phyloP scores from a whole-genome alignment of 2,797 vertebrate genomes.

The Anguilla obscura region DNA sequence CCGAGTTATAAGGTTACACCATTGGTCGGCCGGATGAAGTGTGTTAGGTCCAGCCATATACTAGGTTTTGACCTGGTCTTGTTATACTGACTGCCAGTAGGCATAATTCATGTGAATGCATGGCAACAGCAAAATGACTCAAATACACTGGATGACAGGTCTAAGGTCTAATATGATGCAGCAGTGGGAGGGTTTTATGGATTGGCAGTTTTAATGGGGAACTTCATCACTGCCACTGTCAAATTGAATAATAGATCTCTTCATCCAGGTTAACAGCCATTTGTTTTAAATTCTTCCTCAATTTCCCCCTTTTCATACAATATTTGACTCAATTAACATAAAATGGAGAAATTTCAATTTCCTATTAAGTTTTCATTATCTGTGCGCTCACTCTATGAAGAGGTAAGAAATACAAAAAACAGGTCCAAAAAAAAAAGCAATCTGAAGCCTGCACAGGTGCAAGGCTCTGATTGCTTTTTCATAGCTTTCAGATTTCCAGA shows the following conservation, averaged over 20 bases:
- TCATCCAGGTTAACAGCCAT: neutral
- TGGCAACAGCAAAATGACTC: neutral
- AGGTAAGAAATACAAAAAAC: neutral
- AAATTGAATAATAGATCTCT: neutral
- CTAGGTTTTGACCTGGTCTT: constrained; percentile 1
- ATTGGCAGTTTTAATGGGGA: neutral
- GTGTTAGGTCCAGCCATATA: no score
- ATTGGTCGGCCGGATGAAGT: no score
- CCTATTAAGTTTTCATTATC: neutral
- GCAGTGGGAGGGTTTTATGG: neutral
- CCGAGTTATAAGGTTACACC: no score
- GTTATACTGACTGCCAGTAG: constrained; percentile 29
- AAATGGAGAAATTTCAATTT: neutral
- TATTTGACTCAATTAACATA: neutral
- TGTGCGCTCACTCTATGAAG: neutral
- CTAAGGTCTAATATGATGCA: neutral
- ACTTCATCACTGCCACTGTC: neutral
- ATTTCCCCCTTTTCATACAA: neutral
- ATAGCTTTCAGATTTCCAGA: neutral
- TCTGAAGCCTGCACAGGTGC: neutral
- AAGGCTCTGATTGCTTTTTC: neutral
- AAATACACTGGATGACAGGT: neutral
- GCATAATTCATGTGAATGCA: neutral
- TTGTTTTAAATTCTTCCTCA: neutral
- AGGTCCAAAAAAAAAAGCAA: neutral